Percentiles rank a stretch among this genome's conserved stretches.
These are phyloP conservation scores for Lacerta bilineata DNA, from an alignment of 2,797 vertebrate species.

Conservation along the genomic window DNA sequence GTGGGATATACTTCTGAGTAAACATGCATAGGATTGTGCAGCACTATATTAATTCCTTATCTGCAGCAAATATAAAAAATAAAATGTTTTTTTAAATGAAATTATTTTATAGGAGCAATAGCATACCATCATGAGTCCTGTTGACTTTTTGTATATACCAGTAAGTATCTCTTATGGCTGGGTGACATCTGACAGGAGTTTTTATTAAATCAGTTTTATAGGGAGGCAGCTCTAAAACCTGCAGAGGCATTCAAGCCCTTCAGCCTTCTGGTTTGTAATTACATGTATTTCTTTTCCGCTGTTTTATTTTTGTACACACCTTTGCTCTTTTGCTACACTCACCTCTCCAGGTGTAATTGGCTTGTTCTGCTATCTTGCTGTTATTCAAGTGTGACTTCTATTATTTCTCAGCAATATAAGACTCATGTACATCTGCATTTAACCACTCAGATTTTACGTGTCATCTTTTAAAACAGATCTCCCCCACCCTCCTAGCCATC, in stretches of 20 bases:
- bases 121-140: background rate
- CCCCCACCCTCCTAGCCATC: background rate
- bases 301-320: background rate
- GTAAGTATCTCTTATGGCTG: conserved; percentile 5
- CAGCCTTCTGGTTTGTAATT: background rate
- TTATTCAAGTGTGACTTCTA: conserved; percentile 6
- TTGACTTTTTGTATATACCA: conserved; percentile 1
- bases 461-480: background rate
- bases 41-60: background rate
- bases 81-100: background rate
- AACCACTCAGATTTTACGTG: background rate
- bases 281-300: background rate
- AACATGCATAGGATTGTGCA: background rate
- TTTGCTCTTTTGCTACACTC: background rate
- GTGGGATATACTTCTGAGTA: background rate
- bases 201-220: background rate
- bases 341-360: conserved; percentile 8
- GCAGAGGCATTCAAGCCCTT: background rate
- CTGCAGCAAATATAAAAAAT: background rate
- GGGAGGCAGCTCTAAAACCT: background rate
- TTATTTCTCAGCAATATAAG: conserved; percentile 14
- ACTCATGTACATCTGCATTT: conserved; percentile 9
- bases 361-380: background rate
- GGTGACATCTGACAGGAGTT: background rate
- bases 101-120: background rate